phyloP scores from a whole-genome alignment of 2,113 vertebrate genomes.

The Tonatia bakeri region DNA sequence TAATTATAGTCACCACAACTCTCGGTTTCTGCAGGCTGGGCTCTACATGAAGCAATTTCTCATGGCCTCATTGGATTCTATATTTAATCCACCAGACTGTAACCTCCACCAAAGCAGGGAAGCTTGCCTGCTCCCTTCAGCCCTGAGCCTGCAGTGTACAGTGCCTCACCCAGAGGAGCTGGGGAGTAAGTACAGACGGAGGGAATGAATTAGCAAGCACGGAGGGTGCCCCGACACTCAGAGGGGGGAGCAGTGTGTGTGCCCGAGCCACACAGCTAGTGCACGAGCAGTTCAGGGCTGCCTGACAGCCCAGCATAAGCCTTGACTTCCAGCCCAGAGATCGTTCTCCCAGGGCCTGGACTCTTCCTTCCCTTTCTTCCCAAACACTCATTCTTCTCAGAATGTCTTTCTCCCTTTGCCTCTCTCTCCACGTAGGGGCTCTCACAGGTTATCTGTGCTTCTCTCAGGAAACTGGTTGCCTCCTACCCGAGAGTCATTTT shows the following conservation, averaged over 20 bases:
- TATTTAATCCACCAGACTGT: conserved; percentile 61
- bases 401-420: neutral
- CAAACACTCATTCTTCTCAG: neutral
- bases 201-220: neutral
- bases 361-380: neutral
- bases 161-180: neutral
- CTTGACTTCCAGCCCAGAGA: neutral
- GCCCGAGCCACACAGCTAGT: neutral
- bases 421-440: neutral
- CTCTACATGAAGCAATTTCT: neutral
- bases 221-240: neutral
- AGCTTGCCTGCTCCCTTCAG: neutral
- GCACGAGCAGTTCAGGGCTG: accelerated
- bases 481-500: neutral
- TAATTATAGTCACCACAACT: conserved; percentile 55
- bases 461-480: neutral
- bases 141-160: neutral
- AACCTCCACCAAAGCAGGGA: neutral
- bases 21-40: neutral
- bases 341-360: neutral
- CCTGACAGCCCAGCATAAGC: neutral
- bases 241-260: neutral
- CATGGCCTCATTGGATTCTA: conserved; percentile 42
- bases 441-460: neutral
- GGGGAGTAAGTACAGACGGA: neutral